phyloP scores from a whole-genome alignment of 2,888 invertebrate species.

The Agrochola circellaris region DNA sequence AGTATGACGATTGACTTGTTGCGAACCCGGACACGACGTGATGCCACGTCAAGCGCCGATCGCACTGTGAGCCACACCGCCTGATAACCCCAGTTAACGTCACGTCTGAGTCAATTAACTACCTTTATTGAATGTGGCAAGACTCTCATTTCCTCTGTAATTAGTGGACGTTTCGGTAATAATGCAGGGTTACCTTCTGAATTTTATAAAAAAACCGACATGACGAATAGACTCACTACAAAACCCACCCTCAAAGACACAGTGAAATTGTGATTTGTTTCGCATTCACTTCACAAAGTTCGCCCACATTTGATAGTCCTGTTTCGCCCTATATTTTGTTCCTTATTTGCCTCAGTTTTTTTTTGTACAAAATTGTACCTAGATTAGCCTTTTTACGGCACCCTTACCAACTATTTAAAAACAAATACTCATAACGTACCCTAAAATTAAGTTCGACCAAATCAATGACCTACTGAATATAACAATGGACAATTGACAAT shows the following conservation, averaged over 20 bases:
- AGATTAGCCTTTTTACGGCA: background rate
- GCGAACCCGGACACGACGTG: too few species aligned
- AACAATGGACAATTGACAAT: constrained; percentile 55
- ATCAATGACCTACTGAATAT: constrained; percentile 36
- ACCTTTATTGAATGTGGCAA: background rate
- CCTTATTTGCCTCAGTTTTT: too few species aligned
- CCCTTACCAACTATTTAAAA: background rate
- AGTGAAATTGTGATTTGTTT: background rate
- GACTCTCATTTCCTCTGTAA: background rate
- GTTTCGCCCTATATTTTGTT: too few species aligned
- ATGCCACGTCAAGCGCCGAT: too few species aligned
- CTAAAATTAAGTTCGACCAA: constrained; percentile 11
- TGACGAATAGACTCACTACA: background rate
- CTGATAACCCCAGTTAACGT: too few species aligned
- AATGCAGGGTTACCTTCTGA: background rate
- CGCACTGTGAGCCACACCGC: too few species aligned
- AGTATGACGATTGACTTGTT: too few species aligned
- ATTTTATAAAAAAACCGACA: background rate
- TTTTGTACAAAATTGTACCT: too few species aligned
- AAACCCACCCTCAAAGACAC: too few species aligned
- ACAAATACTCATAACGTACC: background rate
- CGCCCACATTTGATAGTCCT: too few species aligned
- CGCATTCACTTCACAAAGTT: too few species aligned
- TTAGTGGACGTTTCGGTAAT: background rate
- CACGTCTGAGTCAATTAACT: too few species aligned